Evolutionary conservation across 2,113 vertebrate species (phyloP), one percentile per base, ranked within the genome.

Genomic region (Felis chaus): DNA sequence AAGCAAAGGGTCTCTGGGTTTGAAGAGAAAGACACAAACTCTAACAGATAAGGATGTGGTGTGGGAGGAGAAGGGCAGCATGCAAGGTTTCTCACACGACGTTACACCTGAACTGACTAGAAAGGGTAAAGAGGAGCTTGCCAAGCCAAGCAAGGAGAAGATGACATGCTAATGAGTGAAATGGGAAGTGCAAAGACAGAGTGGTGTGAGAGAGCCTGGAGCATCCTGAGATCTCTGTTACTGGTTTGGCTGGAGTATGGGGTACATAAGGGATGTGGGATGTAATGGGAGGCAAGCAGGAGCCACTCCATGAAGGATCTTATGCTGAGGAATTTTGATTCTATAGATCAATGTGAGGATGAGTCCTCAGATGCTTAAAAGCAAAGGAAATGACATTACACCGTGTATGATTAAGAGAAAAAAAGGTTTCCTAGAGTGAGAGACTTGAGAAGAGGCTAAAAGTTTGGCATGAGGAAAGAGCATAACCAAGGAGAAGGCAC

Each of bases 351-450:
- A 36, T 36, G 33, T 89, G 33, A 3, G 80, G 27, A 53, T 11
- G 27, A 96, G 10, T 87, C 50, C 39, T 85, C 11, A 68, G 45
- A 33, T 29, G n/a, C 39, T 78, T 86, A 88, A 57, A 84, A 66
- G 10, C 36, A 65, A 31, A 8, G 21, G 21, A 83, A 83, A 90
- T 12, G 8, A 27, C 29, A 10, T 7, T 55, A 94, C 69, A 39
- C 23, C 16, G 0, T 27, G 27, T n/a, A 13, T 25, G 3, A 50
- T 41, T 55, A 27, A n/a, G 5, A 33, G 23, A 91, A 50, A 36
- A 14, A 41, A 65, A 45, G 5, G 23, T 50, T 91, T 50, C 15
- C n/a, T 57, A 27, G 48, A 69, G 18, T 65, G 33, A 65, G 27
- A 69, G 13, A 29, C 55, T 39, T 27, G 50, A 73, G 68, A 63